Conservation (phyloP, 2,113 vertebrate genomes). For the Psittacula cyanocephala region DNA sequence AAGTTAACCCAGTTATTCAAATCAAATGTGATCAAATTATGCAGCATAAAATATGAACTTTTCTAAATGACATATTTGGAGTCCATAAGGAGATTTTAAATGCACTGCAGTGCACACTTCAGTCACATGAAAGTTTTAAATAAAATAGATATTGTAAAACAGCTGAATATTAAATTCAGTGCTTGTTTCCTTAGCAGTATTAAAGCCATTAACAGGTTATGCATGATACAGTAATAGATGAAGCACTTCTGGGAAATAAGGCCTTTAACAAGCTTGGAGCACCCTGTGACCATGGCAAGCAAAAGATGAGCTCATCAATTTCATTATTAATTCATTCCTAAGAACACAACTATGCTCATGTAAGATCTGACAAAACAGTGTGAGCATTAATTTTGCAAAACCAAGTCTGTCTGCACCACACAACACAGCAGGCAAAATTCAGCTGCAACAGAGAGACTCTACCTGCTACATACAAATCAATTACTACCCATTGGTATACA, state of each 20-base stretch:
- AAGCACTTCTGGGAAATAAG: slow-evolving; percentile 27
- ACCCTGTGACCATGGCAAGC: neutral
- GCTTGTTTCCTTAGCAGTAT: neutral
- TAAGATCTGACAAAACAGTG: slow-evolving; percentile 38
- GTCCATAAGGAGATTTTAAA: neutral
- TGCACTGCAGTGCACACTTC: neutral
- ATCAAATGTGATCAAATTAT: neutral
- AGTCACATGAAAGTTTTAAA: neutral
- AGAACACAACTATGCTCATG: slow-evolving; percentile 27
- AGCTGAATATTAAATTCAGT: neutral
- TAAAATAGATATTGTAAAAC: slow-evolving; percentile 6
- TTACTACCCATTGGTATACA: neutral
- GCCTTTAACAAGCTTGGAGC: slow-evolving; percentile 8
- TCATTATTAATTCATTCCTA: slow-evolving; percentile 57
- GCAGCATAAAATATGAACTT: neutral
- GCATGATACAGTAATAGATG: neutral
- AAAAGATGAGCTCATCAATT: slow-evolving; percentile 35
- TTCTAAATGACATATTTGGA: neutral
- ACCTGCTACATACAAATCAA: neutral
- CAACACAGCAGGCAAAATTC: slow-evolving; percentile 35
- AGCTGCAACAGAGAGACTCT: neutral
- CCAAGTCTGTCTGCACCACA: neutral
- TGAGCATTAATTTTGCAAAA: slow-evolving; percentile 46
- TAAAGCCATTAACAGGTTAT: slow-evolving; percentile 1
- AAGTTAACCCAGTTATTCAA: slow-evolving; percentile 20